These are phyloP conservation scores for Coenonympha glycerion DNA, from an alignment of 2,888 invertebrate species.

Conservation along the genomic window DNA sequence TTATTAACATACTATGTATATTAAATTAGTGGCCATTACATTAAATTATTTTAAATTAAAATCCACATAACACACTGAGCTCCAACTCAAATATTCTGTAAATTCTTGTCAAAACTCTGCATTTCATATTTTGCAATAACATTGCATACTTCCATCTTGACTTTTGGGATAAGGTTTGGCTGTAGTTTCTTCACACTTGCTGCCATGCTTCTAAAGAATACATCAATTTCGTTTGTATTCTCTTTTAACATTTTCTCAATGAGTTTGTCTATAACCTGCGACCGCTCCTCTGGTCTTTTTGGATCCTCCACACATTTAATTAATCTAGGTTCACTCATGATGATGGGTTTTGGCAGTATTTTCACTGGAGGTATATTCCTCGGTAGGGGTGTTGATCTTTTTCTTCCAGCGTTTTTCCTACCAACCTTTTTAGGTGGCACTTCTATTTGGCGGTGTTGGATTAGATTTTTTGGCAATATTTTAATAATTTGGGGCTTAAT, in stretches of 20 bases:
- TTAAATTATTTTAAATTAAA: background rate
- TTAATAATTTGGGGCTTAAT: constrained; percentile 37
- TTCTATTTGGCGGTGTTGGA: constrained; percentile 36
- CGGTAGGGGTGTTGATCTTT: constrained; percentile 49
- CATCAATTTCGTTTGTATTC: constrained; percentile 68
- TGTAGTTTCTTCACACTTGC: constrained; percentile 69
- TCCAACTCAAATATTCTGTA: constrained; percentile 20
- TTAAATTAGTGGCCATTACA: background rate
- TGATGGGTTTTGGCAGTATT: constrained; percentile 64
- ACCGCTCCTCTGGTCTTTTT: constrained; percentile 49
- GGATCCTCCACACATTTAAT: constrained; percentile 58
- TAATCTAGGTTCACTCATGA: constrained; percentile 55
- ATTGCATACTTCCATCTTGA: constrained; percentile 72
- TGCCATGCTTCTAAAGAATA: constrained; percentile 70
- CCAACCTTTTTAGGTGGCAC: constrained; percentile 53
- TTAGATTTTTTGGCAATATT: constrained; percentile 38
- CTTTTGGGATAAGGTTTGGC: constrained; percentile 68
- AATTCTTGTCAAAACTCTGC: constrained; percentile 64
- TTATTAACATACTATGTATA: constrained; percentile 19
- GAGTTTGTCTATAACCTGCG: constrained; percentile 60
- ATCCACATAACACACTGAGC: background rate
- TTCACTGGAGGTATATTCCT: constrained; percentile 58
- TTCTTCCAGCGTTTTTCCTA: constrained; percentile 52
- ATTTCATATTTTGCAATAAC: constrained; percentile 72
- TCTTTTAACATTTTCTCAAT: constrained; percentile 67